phyloP scores from a whole-genome alignment of 2,113 vertebrate species.

The Leucoraja erinaceus region DNA sequence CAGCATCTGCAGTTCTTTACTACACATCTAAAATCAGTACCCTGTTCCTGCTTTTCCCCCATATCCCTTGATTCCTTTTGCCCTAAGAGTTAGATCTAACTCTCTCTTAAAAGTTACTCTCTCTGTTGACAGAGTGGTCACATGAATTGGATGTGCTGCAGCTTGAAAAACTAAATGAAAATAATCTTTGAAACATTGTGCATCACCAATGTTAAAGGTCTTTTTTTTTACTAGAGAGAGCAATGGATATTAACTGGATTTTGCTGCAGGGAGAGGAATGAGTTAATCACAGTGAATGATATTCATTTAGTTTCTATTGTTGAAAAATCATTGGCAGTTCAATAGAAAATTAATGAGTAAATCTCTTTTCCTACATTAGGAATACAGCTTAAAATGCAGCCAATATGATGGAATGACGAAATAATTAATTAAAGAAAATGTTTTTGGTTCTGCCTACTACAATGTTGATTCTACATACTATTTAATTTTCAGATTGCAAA shows the following conservation, averaged over 20 bases:
- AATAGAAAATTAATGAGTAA: not conserved
- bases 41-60: no score
- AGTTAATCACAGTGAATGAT: not conserved
- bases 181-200: not conserved
- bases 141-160: not conserved
- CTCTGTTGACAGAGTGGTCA: not conserved
- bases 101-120: not conserved
- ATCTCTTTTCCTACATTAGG: not conserved
- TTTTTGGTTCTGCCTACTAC: not conserved
- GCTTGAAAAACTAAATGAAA: not conserved
- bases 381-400: not conserved
- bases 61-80: no score
- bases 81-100: no score
- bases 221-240: not conserved
- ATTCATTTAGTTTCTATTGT: not conserved
- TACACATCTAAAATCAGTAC: no score
- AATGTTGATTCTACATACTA: not conserved
- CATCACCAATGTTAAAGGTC: not conserved
- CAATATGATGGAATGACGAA: not conserved
- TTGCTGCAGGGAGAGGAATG: not conserved
- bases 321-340: not conserved
- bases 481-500: not conserved
- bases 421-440: no score
- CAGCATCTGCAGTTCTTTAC: no score
- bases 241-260: not conserved